Base-by-base conservation (phyloP, 2,797 vertebrate species). In the Pseudochirops cupreus region DNA sequence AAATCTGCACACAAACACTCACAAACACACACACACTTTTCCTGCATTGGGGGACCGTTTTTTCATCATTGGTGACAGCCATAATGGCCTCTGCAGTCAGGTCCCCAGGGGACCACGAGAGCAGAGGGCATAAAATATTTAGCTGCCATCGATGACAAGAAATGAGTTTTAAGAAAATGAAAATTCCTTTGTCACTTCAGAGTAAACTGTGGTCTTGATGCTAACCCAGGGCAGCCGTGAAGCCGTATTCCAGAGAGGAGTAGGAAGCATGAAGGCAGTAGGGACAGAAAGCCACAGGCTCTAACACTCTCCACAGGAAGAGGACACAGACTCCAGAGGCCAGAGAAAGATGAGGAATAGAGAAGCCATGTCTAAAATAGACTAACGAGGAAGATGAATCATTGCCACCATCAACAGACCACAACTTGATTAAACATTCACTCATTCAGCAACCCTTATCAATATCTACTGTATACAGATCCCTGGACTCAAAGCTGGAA, bases 111-210 rank as follows among this genome's bases (percentile, higher is more conserved):
- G 98, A 98, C 92, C 98, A 96, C 97, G 98, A 98, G 99, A 99
- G 98, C 98, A 98, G 95, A 98, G 95, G 98, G 99, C 98, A 99
- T 99, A 97, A 99, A 99, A 99, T 99, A 99, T 99, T 99, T 99
- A 99, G 98, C 98, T 96, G 95, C 97, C 96, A 97, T 97, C 99
- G 98, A 99, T 99, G 99, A 99, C 99, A 99, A 99, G 99, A 98
- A 99, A 99, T 98, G 98, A 97, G 98, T 99, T 99, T 99, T 99
- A 99, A 99, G 98, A 98, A 99, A 99, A 98, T 98, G 99, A 99
- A 99, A 98, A 99, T 98, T 98, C 99, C 98, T 98, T 97, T 98
- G 98, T 98, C 98, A 94, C 98, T 99, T 99, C 97, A 97, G 98
- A 99, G 98, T 98, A 99, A 99, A 99, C 98, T 98, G 98, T 98